A percentile compares a stretch with the other conserved stretches of the same genome.
phyloP scores from a whole-genome alignment of 2,113 vertebrate species.

The Myotis yumanensis region DNA sequence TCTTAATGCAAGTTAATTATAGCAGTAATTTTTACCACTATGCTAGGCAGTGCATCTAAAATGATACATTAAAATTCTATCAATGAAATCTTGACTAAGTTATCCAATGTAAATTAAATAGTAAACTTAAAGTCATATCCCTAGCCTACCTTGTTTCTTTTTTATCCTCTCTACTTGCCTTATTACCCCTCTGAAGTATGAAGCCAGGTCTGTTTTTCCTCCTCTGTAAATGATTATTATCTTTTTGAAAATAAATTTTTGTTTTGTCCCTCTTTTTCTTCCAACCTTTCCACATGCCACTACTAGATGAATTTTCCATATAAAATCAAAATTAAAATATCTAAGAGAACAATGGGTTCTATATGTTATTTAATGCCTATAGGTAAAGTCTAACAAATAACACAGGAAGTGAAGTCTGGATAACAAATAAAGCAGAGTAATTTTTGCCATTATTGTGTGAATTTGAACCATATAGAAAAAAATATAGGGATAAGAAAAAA shows the following conservation, averaged over 20 bases:
- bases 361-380: not conserved
- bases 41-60: not conserved
- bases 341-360: not conserved
- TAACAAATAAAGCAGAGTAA: not conserved
- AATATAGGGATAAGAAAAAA: not conserved
- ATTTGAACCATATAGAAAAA: not conserved
- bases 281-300: not conserved
- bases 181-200: not conserved
- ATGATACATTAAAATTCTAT: constrained; percentile 35
- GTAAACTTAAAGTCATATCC: not conserved
- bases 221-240: not conserved
- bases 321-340: not conserved
- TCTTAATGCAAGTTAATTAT: constrained; percentile 2
- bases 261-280: not conserved
- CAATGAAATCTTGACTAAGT: not conserved
- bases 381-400: not conserved
- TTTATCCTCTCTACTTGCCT: not conserved
- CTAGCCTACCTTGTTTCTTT: not conserved
- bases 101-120: not conserved
- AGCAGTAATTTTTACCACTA: constrained; percentile 1
- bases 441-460: not conserved
- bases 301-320: not conserved
- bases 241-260: not conserved
- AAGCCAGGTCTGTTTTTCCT: not conserved
- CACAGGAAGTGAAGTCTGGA: not conserved